Base-by-base conservation (phyloP, 2,113 vertebrate genomes). In the Capreolus pygargus region DNA sequence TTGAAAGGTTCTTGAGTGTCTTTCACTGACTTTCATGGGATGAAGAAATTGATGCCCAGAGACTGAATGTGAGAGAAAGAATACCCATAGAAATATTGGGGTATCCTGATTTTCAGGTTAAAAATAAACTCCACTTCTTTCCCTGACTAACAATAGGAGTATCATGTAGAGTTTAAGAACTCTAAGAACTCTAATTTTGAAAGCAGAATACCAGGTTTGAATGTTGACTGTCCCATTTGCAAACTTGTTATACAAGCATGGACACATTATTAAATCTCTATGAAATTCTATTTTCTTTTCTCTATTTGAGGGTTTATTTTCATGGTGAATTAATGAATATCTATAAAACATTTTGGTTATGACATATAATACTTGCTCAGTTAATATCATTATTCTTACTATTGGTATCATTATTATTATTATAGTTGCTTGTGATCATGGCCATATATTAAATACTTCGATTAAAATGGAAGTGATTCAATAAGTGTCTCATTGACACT, bases 11-110 rank as follows among this genome's bases (percentile, higher is more conserved):
- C 10, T n/a, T 67, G 39, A 82, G 67, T 83, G 4, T 12, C 30
- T 23, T 64, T 67, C 10, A 39, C 21, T 52, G 13, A 28, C 45
- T 97, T 89, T 17, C 43, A 39, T 1, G 5, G 6, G 52, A 33
- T 54, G 33, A 91, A 64, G 43, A 76, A n/a, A n/a, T 12, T 27
- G 5, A 55, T 86, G 36, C 30, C 14, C 11, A 76, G 11, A 54
- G 15, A 57, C 36, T 54, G 15, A 76, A 45, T 21, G 5, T 17
- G 25, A 81, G 7, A 25, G 50, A 5, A 0, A 1, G 90, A 82
- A 50, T 27, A 50, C 1, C 2, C 27, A 15, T 1, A 74, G 5
- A 13, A 55, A 90, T 8, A 81, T 1, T 0, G 1, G 4, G 10
- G 7, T 95, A 13, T 84, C 23, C 6, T 76, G 43, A 93, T 17